Conservation (phyloP, 2,797 vertebrate species). For the Parauchenoglanis punctatus region DNA sequence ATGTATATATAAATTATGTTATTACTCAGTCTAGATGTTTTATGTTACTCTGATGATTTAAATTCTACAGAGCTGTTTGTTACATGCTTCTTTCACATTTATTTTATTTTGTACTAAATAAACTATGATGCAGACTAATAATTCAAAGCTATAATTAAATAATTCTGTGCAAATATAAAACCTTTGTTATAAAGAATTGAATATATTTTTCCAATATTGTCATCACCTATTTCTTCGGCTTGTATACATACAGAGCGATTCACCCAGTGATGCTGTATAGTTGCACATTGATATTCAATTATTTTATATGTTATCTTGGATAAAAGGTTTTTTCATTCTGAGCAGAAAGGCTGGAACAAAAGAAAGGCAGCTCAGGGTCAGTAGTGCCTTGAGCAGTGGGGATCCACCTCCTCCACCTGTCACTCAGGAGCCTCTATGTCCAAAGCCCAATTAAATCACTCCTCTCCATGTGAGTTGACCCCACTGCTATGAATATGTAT, state of each 20-base stretch:
- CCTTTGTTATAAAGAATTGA: not conserved
- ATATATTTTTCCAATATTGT: not conserved
- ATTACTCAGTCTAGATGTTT: not conserved
- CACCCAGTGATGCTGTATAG: not conserved
- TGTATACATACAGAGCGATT: not conserved
- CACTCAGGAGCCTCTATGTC: slow-evolving; percentile 78
- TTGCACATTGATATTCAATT: slow-evolving; percentile 51
- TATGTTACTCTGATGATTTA: not conserved
- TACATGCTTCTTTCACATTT: not conserved
- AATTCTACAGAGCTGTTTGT: not conserved
- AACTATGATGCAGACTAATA: not conserved
- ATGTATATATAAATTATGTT: not conserved
- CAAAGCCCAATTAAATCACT: slow-evolving; percentile 78
- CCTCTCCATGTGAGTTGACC: slow-evolving; percentile 73
- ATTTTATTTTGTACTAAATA: not conserved
- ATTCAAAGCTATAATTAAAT: not conserved
- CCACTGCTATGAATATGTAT: slow-evolving; percentile 80
- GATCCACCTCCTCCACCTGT: slow-evolving; percentile 79
- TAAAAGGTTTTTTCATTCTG: slow-evolving; percentile 53
- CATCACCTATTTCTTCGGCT: not conserved
- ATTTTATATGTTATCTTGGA: slow-evolving; percentile 46
- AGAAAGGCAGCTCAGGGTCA: slow-evolving; percentile 58
- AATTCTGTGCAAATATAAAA: not conserved
- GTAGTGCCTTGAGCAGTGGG: slow-evolving; percentile 73
- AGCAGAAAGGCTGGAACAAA: slow-evolving; percentile 52